phyloP scores from a whole-genome alignment of 2,888 invertebrate genomes.

The Anticlea derivata region DNA sequence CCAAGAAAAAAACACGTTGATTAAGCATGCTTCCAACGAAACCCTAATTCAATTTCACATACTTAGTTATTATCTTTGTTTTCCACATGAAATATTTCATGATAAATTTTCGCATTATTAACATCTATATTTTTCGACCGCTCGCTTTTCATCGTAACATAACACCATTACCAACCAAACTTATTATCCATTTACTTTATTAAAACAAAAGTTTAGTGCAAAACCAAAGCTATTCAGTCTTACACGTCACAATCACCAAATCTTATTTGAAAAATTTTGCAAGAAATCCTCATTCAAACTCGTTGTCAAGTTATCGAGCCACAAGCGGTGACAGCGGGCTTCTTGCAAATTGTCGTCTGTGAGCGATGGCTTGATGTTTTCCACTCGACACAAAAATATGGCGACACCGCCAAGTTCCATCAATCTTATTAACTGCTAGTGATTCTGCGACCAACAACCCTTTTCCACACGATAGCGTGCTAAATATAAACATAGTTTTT shows the following conservation, averaged over 20 bases:
- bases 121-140: no score
- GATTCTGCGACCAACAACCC: conserved; percentile 22
- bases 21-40: no score
- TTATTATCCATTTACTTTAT: no score
- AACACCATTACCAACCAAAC: no score
- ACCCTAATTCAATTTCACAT: no score
- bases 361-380: conserved; percentile 48
- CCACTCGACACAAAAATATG: conserved; percentile 40
- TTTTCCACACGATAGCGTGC: conserved; percentile 12
- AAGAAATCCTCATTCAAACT: conserved; percentile 19
- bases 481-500: conserved; percentile 4
- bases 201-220: no score
- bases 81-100: no score
- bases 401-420: conserved; percentile 35
- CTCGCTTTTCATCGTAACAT: no score
- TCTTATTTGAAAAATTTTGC: not conserved
- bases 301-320: conserved; percentile 23
- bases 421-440: conserved; percentile 43
- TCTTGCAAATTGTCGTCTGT: conserved; percentile 49
- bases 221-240: no score
- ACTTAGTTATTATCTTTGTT: no score
- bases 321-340: conserved; percentile 37
- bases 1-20: no score
- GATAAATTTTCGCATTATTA: no score
- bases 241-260: not conserved